Evolutionary conservation across 2,113 vertebrate species (phyloP).

Genomic region (Patagioenas fasciata): DNA sequence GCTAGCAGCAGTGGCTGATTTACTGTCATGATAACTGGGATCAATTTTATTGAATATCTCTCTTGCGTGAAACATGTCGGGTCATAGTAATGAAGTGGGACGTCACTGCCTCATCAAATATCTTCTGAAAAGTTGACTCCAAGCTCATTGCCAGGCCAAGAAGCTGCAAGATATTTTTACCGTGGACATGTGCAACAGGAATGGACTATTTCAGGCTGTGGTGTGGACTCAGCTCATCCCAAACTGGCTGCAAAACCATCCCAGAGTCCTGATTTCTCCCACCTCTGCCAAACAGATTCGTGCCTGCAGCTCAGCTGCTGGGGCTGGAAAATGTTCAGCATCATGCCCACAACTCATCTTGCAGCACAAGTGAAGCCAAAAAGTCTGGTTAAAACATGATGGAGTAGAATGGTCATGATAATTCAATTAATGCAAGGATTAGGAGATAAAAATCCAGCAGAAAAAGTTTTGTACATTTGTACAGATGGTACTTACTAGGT

Average conservation of each 20-base stretch:
- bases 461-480: neutral
- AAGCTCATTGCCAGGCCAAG: neutral
- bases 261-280: neutral
- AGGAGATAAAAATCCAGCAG: neutral
- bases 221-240: neutral
- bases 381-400: neutral
- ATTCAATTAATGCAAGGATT: neutral
- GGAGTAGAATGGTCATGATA: neutral
- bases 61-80: neutral
- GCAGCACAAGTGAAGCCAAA: neutral
- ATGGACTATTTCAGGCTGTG: neutral
- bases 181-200: neutral
- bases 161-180: neutral
- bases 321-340: accelerated
- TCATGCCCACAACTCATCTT: neutral
- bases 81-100: accelerated
- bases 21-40: neutral
- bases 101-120: neutral
- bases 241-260: neutral
- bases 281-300: neutral
- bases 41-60: neutral
- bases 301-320: neutral
- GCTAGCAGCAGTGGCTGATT: neutral
- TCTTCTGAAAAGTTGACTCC: neutral
- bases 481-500: neutral